A percentile compares a stretch with the other conserved stretches of the same genome.
These are phyloP conservation scores for Rhinatrema bivittatum DNA, from an alignment of 2,797 vertebrate genomes.

Conservation along the genomic window DNA sequence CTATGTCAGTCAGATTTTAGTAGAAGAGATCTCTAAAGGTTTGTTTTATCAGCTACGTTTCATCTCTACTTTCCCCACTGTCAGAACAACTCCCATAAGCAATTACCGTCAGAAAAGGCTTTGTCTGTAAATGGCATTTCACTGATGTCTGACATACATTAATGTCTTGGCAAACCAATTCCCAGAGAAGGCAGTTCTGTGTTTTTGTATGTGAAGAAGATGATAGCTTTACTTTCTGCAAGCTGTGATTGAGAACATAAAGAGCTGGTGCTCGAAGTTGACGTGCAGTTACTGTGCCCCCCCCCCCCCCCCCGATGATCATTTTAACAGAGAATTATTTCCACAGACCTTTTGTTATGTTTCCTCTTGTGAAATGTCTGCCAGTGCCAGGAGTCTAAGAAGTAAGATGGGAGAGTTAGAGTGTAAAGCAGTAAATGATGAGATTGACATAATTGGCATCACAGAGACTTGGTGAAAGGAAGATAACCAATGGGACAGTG, in stretches of 20 bases:
- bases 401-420: too few relatives aligned
- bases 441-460: too few relatives aligned
- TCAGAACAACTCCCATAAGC: constrained; percentile 10
- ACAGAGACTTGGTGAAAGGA: too few relatives aligned
- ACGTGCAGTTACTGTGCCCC: not conserved
- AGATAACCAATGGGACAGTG: too few relatives aligned
- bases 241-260: not conserved
- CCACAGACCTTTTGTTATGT: too few relatives aligned
- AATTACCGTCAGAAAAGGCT: constrained; percentile 1
- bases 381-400: too few relatives aligned
- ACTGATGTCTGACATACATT: not conserved
- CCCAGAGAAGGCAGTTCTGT: not conserved
- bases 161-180: not conserved
- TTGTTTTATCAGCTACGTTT: not conserved
- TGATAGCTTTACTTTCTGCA: not conserved
- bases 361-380: too few relatives aligned
- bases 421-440: too few relatives aligned
- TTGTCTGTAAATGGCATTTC: not conserved
- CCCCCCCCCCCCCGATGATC: too few relatives aligned
- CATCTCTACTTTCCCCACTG: constrained; percentile 3
- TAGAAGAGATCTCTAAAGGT: constrained; percentile 6
- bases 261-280: not conserved
- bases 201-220: not conserved
- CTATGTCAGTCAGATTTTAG: constrained; percentile 20
- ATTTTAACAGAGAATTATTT: too few relatives aligned